Evolutionary conservation across 2,888 invertebrate genomes (phyloP), one percentile per base, ranked within the genome.

Genomic region (Cylindroiulus punctatus): DNA sequence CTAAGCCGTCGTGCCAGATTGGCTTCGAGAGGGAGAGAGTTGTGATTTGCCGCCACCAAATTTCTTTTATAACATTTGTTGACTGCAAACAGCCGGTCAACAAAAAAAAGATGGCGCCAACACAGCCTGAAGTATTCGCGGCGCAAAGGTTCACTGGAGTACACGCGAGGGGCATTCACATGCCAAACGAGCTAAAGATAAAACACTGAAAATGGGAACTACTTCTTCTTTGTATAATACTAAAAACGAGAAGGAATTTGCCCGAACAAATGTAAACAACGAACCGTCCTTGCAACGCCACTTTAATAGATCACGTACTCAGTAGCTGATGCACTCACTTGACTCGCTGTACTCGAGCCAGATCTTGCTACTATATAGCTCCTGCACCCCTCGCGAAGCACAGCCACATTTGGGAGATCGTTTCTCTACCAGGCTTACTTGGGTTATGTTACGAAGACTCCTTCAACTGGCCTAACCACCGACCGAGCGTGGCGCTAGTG

Each of bases 31-130:
- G 30, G 32, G 76, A 76, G 76, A 32, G 52, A 52, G 30, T 76
- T 76, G 76, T 30, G 30, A 32, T 76, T 76, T 76, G 76, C 65
- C 65, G 26, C 65, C 65, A 65, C 65, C n/a, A n/a, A 76, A 30
- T 76, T 76, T 76, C 76, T 76, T 76, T 76, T 76, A 76, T 76
- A 76, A 76, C 76, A 76, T 76, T 76, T 30, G 76, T 76, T 76
- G 76, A 76, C 76, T 76, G 76, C 76, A 32, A 76, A 76, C 76
- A 76, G 76, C 76, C 76, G 76, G 76, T 76, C 76, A 76, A 44
- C 19, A 52, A 52, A 52, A 52, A 52, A 76, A 76, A 76, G 76
- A 76, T 76, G 30, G 76, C 76, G 76, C 76, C 76, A 76, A 30
- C 76, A 30, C 76, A 76, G 76, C 76, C 76, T 5, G 76, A 76